Conservation (phyloP, 2,797 vertebrate species). For the Coregonus sp. region DNA sequence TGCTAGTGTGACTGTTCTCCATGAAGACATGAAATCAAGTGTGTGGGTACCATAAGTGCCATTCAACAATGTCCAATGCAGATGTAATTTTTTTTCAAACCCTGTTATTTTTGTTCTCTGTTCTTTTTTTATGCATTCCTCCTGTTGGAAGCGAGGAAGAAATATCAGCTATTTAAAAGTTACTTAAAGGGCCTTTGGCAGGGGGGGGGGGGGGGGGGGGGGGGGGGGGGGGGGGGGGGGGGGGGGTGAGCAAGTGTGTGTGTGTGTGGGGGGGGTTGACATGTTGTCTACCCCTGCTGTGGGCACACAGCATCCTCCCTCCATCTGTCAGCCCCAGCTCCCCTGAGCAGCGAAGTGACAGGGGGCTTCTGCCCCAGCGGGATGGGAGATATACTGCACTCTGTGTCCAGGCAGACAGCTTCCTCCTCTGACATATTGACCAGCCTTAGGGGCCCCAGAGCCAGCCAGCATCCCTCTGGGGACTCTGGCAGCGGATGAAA, state of each 20-base stretch:
- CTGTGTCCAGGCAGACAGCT: constrained; percentile 57
- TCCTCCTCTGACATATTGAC: constrained; percentile 68
- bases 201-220: not conserved
- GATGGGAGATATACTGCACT: constrained; percentile 68
- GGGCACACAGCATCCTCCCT: constrained; percentile 37
- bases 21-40: constrained; percentile 33
- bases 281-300: not conserved
- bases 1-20: constrained; percentile 29
- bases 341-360: constrained; percentile 40
- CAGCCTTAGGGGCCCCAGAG: constrained; percentile 37
- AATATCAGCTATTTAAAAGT: not conserved
- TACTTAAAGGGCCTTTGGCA: not conserved
- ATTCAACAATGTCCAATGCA: constrained; percentile 40
- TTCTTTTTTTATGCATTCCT: constrained; percentile 17
- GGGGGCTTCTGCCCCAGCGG: constrained; percentile 46
- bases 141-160: constrained; percentile 8
- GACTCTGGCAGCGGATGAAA: constrained; percentile 12
- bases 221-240: constrained; percentile 16
- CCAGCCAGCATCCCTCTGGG: constrained; percentile 24
- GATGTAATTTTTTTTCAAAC: constrained; percentile 31
- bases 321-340: constrained; percentile 61
- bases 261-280: constrained; percentile 29
- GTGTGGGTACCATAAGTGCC: constrained; percentile 37
- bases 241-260: constrained; percentile 7
- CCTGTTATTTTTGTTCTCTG: constrained; percentile 37